Evolutionary conservation across 2,113 vertebrate genomes (phyloP).

Genomic region (Rhynchomys soricoides): DNA sequence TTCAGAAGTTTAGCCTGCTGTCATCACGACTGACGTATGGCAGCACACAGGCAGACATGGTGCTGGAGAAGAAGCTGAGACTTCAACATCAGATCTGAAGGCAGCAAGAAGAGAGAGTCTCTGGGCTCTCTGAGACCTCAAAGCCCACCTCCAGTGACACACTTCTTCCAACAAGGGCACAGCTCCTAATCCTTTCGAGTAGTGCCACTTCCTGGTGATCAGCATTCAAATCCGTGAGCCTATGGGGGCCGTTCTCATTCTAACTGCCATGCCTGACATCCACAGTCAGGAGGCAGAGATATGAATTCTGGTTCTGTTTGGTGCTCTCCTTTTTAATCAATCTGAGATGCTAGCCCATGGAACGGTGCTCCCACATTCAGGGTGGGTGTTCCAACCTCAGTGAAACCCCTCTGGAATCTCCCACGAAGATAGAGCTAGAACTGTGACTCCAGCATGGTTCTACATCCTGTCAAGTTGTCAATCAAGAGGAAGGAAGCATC

Average conservation of each 20-base stretch:
- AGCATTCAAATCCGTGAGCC: neutral
- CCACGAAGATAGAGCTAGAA: neutral
- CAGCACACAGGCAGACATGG: neutral
- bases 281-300: neutral
- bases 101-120: neutral
- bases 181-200: neutral
- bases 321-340: neutral
- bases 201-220: neutral
- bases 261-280: rapidly evolving
- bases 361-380: neutral
- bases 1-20: neutral
- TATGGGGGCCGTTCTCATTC: neutral
- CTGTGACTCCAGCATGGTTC: neutral
- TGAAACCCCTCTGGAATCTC: neutral
- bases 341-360: too few relatives aligned
- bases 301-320: neutral
- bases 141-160: neutral
- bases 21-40: too few relatives aligned
- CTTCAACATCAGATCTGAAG: neutral
- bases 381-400: neutral
- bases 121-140: neutral
- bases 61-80: neutral
- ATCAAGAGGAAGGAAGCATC: neutral
- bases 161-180: neutral
- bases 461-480: neutral